phyloP scores from a whole-genome alignment of 2,888 invertebrate species.

The Lithosia quadra region DNA sequence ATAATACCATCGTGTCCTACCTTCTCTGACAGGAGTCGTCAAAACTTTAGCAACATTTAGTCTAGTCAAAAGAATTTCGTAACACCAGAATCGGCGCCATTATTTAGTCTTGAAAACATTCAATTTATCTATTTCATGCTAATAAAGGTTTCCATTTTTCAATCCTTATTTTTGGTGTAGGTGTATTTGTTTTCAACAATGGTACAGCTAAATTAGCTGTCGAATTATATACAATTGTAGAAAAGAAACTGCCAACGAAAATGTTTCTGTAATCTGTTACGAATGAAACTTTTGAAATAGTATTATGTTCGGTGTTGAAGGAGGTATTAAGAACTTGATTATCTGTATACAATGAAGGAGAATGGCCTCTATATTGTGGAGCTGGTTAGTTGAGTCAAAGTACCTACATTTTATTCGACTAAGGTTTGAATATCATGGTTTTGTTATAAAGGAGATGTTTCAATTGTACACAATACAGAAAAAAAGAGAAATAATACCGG shows the following conservation, averaged over 20 bases:
- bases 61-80: not conserved
- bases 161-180: constrained; percentile 5
- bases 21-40: too few relatives aligned
- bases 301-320: too few relatives aligned
- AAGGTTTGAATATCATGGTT: not conserved
- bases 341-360: not conserved
- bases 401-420: too few relatives aligned
- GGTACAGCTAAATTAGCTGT: not conserved
- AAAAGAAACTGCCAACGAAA: not conserved
- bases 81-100: not conserved
- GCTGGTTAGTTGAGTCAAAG: not conserved
- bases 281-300: not conserved
- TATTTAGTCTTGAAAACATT: constrained; percentile 20
- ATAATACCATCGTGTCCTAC: too few relatives aligned
- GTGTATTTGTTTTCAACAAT: constrained; percentile 7
- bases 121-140: constrained; percentile 43
- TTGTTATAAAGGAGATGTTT: too few relatives aligned
- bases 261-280: not conserved
- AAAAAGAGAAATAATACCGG: too few relatives aligned
- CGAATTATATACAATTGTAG: not conserved
- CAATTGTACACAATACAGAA: too few relatives aligned
- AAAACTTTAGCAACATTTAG: too few relatives aligned
- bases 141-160: constrained; percentile 28
- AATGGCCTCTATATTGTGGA: not conserved
- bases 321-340: not conserved